Evolutionary conservation across 2,113 vertebrate genomes (phyloP), one percentile per base, ranked within the genome.

Genomic region (Prunella fulvescens): DNA sequence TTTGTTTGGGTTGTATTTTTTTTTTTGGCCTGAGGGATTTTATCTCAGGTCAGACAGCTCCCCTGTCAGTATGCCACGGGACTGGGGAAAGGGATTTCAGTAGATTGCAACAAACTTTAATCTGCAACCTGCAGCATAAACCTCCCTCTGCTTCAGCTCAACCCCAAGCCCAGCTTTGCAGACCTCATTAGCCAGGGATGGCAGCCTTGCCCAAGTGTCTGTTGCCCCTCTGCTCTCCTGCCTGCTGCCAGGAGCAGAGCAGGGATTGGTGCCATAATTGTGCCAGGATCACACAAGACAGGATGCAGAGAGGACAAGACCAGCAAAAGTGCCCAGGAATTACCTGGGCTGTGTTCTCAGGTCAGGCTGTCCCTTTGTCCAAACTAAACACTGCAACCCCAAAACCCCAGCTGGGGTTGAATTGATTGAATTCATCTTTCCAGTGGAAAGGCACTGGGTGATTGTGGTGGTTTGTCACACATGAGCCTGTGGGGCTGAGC

Each of bases 251-350:
- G 28, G 26, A 82, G 47, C 54, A 56, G 70, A 65, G 64, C 50
- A 14, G 1, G 2, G n/a, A 42, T 48, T 29, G 7, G 7, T 28
- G 37, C 6, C 18, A 18, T 1, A 6, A 42, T 19, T 1, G 0
- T 72, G 44, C 40, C 45, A 20, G 29, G n/a, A 54, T 69, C 53
- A n/a, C 4, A 0, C 17, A 16, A 11, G 17, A 29, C 26, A 57
- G 73, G 37, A 57, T 9, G 23, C 31, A 48, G 37, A 3, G 1
- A 45, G 56, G 69, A 61, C 16, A 16, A 57, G 65, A 53, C 20
- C 18, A 70, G 40, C 23, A 72, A 3, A 6, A 6, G 39, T 28
- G 2, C 10, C 54, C 31, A 44, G 51, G 33, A 31, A 3, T 78
- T 85, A 19, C 11, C 14, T 79, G 61, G 71, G 40, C 33, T 44